Percentiles rank a stretch among this genome's conserved stretches.
These are phyloP conservation scores for Acleris emargana DNA, from an alignment of 2,888 invertebrate genomes.

Conservation along the genomic window DNA sequence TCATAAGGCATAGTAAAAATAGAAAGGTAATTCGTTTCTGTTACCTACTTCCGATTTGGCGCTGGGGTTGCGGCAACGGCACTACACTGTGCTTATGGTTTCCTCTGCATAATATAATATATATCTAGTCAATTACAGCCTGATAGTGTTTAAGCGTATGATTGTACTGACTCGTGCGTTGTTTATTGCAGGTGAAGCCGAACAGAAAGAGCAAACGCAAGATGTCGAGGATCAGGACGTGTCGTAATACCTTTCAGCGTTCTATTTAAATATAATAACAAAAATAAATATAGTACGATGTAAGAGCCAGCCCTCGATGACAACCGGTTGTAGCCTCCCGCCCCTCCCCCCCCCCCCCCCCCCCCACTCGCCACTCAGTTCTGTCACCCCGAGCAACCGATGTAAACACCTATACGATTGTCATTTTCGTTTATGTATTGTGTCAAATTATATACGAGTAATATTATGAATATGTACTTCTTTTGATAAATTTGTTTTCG, in stretches of 20 bases:
- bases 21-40: too few relatives aligned
- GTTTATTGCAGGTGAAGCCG: constrained; percentile 88
- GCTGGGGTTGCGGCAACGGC: too few relatives aligned
- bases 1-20: too few relatives aligned
- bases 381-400: constrained; percentile 33
- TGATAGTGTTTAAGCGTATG: too few relatives aligned
- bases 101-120: too few relatives aligned
- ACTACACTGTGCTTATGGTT: too few relatives aligned
- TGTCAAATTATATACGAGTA: constrained; percentile 72
- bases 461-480: constrained; percentile 70
- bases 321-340: constrained; percentile 62
- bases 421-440: constrained; percentile 62
- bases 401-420: constrained; percentile 37
- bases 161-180: neutral
- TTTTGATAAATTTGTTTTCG: constrained; percentile 79
- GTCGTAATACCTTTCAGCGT: constrained; percentile 89
- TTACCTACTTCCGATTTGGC: too few relatives aligned
- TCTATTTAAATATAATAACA: constrained; percentile 77
- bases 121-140: too few relatives aligned
- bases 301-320: constrained; percentile 78
- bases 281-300: constrained; percentile 81
- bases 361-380: constrained; percentile 31
- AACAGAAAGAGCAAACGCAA: constrained; percentile 95
- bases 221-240: constrained; percentile 98
- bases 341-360: constrained; percentile 30